Conservation (phyloP, 2,113 vertebrate species). For the Scopus umbretta region DNA sequence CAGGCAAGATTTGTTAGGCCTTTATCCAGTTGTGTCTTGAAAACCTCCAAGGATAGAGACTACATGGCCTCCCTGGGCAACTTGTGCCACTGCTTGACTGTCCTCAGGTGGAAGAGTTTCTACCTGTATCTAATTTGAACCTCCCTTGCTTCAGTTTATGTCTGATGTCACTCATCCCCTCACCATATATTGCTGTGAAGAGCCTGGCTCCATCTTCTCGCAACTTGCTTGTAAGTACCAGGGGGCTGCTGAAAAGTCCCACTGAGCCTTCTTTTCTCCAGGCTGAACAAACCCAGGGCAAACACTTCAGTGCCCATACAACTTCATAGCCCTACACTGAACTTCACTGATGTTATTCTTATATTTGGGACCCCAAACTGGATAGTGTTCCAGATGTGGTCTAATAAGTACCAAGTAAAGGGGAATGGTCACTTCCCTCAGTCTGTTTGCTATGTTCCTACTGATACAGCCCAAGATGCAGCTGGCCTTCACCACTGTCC, state of each 20-base stretch:
- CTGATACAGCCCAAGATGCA: background rate
- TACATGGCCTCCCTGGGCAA: background rate
- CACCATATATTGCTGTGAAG: background rate
- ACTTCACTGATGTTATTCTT: background rate
- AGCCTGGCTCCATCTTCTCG: background rate
- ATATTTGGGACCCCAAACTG: background rate
- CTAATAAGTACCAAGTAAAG: background rate
- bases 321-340: background rate
- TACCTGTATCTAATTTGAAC: background rate
- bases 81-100: background rate
- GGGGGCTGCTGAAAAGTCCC: background rate
- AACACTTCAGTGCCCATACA: background rate
- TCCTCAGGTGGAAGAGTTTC: background rate
- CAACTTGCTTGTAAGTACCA: background rate
- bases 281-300: background rate
- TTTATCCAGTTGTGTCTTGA: background rate
- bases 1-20: background rate
- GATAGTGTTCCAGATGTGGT: background rate
- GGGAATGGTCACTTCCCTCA: background rate
- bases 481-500: background rate
- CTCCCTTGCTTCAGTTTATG: background rate
- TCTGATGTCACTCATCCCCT: background rate
- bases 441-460: background rate
- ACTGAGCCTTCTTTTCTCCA: background rate
- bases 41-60: background rate